phyloP scores from a whole-genome alignment of 2,113 vertebrate species.

The Tympanuchus pallidicinctus region DNA sequence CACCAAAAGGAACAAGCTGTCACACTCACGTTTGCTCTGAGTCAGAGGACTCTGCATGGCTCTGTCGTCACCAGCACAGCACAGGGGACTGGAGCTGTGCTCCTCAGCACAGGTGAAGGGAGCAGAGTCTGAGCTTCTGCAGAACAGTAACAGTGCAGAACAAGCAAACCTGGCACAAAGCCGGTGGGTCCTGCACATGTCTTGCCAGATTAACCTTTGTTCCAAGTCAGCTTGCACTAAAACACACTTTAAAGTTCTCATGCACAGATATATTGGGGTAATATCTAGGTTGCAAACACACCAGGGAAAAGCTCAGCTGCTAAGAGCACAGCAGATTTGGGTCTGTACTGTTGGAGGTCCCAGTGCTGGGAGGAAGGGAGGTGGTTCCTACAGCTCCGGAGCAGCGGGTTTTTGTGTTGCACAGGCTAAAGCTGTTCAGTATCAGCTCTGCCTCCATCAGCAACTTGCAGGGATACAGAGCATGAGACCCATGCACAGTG shows the following conservation, averaged over 20 bases:
- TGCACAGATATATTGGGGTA: constrained; percentile 9
- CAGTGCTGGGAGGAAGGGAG: constrained; percentile 1
- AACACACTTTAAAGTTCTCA: neutral
- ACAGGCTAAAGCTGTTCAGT: neutral
- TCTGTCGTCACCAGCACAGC: neutral
- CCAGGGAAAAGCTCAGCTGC: constrained; percentile 38
- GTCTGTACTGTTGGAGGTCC: constrained; percentile 32
- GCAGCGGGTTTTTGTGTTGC: neutral
- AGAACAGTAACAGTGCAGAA: neutral
- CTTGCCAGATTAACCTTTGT: constrained; percentile 21
- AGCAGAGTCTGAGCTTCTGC: neutral
- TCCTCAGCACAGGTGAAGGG: neutral
- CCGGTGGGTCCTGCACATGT: neutral
- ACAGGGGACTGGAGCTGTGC: neutral
- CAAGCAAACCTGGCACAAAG: neutral
- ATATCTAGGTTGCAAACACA: constrained; percentile 59
- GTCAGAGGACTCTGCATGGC: neutral
- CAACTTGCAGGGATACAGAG: neutral
- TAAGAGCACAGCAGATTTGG: constrained; percentile 36
- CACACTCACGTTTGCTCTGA: rapidly evolving
- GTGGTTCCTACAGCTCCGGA: neutral
- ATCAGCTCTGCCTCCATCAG: neutral
- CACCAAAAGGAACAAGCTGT: neutral
- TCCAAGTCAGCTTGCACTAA: neutral
- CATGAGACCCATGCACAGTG: rapidly evolving